phyloP scores from a whole-genome alignment of 1,140 invertebrate species.

The Achroia grisella region DNA sequence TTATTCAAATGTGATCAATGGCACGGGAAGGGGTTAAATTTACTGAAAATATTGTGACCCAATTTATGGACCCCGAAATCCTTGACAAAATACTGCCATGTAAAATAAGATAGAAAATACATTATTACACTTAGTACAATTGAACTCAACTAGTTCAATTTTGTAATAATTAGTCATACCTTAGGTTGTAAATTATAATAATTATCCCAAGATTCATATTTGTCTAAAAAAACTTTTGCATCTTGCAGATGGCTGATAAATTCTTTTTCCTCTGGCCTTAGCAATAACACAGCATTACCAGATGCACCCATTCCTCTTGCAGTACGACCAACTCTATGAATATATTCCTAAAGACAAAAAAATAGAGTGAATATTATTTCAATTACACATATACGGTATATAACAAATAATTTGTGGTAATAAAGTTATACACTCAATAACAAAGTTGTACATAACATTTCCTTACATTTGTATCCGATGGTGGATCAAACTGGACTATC shows the following conservation, averaged over 20 bases:
- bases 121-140: too few relatives aligned
- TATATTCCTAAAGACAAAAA: conserved; percentile 79
- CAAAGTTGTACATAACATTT: conserved; percentile 5
- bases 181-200: conserved; percentile 46
- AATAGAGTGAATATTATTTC: background rate
- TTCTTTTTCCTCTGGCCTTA: conserved; percentile 91
- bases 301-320: conserved; percentile 90
- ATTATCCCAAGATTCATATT: conserved; percentile 54
- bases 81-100: too few relatives aligned
- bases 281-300: conserved; percentile 90
- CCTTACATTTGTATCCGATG: conserved; percentile 92
- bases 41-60: too few relatives aligned
- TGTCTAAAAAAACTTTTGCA: conserved; percentile 83
- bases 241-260: conserved; percentile 91
- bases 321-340: conserved; percentile 93
- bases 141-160: too few relatives aligned
- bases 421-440: too few relatives aligned
- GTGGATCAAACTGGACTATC: conserved; percentile 98
- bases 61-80: background rate
- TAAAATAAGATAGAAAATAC: too few relatives aligned
- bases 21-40: too few relatives aligned
- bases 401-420: too few relatives aligned
- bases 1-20: too few relatives aligned
- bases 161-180: conserved; percentile 21
- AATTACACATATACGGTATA: too few relatives aligned